Percentiles rank a stretch among this genome's conserved stretches.
Evolutionary conservation across 1,140 invertebrate species (phyloP).

Genomic region (Cheumatopsyche charites): DNA sequence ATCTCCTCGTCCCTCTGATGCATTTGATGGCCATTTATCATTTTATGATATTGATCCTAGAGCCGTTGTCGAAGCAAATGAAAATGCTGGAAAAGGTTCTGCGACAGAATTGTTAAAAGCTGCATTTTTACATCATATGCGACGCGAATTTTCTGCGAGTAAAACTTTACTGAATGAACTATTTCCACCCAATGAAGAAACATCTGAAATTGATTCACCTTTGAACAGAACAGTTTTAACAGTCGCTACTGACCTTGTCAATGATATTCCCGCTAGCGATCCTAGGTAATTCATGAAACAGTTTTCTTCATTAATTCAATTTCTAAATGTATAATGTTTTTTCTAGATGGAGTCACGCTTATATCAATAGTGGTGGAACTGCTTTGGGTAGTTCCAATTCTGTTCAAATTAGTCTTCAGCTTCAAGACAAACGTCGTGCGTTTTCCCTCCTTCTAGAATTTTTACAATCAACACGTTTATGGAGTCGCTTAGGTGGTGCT

Average conservation of each 20-base stretch:
- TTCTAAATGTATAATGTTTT: conserved; percentile 20
- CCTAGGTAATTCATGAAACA: no score
- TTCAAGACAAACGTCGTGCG: conserved; percentile 85
- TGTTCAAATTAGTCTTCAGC: conserved; percentile 80
- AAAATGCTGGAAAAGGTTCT: conserved; percentile 29
- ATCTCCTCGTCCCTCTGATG: conserved; percentile 56
- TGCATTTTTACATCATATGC: conserved; percentile 76
- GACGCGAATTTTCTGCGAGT: conserved; percentile 63
- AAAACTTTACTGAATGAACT: conserved; percentile 51
- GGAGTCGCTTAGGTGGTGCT: conserved; percentile 75
- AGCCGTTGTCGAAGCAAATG: conserved; percentile 61
- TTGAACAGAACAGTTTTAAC: conserved; percentile 73
- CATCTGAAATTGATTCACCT: conserved; percentile 61
- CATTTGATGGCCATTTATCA: conserved; percentile 66
- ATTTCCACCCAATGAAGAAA: conserved; percentile 52
- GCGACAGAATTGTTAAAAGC: conserved; percentile 65
- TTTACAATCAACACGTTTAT: conserved; percentile 76
- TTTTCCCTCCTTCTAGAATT: conserved; percentile 77
- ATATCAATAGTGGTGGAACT: conserved; percentile 44
- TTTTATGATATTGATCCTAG: conserved; percentile 75
- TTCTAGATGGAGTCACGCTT: conserved; percentile 50
- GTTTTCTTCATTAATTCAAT: no score
- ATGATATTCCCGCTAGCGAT: conserved; percentile 88
- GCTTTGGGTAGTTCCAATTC: conserved; percentile 70
- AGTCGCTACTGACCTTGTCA: conserved; percentile 79